Evolutionary conservation across 1,140 invertebrate genomes (phyloP), one percentile per base, ranked within the genome.

Genomic region (Papilio machaon): DNA sequence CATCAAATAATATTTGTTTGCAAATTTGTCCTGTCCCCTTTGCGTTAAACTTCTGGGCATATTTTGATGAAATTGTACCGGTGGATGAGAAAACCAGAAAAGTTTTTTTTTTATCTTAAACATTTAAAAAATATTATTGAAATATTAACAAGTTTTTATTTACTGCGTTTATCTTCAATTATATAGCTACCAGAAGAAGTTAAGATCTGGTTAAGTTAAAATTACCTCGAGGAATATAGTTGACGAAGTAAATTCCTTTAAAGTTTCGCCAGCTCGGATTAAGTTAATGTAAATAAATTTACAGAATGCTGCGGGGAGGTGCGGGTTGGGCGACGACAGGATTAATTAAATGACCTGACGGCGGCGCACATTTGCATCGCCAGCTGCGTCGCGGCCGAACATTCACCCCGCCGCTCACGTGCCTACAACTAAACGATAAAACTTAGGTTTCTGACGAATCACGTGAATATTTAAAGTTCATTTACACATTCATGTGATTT

Each of bases 291-390:
- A 35, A 70, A 70, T 70, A 70, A 70, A 70, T 70, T 35, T 70
- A 70, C 64, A 70, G 23, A 13, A 35, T 11, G 64, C 11, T 35
- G 64, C 64, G 30, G n/a, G 60, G 23, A 30, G 64, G 17, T 58
- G 54, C 17, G 54, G 17, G 54, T 13, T 70, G 64, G 64, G 30
- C 13, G 64, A 70, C 64, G 64, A 70, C 35, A 70, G 64, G 64
- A 70, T 70, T 70, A 70, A 70, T 70, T 70, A 70, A 70, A 70
- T 70, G 13, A 70, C 30, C 4, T 70, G 64, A 35, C 30, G 64
- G 60, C 19, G 60, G 8, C 8, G 64, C 54, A n/a, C 64, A 70
- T 70, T 70, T 70, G 64, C 64, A 70, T 15, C 4, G 30, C 30
- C 64, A 70, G 13, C 64, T 70, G 64, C 64, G 64, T 70, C 13